Evolutionary conservation across 2,797 vertebrate genomes (phyloP).

Genomic region (Threskiornis aethiopicus): DNA sequence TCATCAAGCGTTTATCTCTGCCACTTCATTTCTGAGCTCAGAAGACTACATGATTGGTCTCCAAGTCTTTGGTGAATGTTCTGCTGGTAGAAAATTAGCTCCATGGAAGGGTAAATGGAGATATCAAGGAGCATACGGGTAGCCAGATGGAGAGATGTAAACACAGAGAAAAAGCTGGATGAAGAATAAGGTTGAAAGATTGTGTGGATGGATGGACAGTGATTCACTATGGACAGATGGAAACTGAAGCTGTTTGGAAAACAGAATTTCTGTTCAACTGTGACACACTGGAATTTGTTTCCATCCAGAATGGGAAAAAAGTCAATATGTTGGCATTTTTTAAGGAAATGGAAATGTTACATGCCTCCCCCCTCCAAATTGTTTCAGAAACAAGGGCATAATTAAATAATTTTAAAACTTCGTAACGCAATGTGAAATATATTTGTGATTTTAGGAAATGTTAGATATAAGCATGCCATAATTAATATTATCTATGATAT

Average conservation of each 20-base stretch:
- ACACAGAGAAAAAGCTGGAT: conserved; percentile 36
- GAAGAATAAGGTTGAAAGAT: conserved; percentile 48
- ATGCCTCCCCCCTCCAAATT: neutral
- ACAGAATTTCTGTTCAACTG: conserved; percentile 30
- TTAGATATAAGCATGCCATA: neutral
- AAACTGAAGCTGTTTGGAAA: conserved; percentile 61
- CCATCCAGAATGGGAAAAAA: neutral
- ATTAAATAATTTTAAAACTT: neutral
- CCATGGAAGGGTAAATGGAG: conserved; percentile 46
- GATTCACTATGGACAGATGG: conserved; percentile 55
- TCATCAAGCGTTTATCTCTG: neutral
- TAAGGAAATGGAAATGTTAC: neutral
- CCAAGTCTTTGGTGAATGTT: neutral
- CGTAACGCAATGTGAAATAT: neutral
- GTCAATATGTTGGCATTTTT: neutral
- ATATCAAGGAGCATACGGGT: conserved; percentile 36
- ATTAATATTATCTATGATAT: neutral
- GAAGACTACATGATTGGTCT: neutral
- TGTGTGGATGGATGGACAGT: conserved; percentile 58
- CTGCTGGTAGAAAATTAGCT: conserved; percentile 18
- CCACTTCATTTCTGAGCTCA: neutral
- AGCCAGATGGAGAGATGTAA: conserved; percentile 50
- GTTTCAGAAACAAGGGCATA: neutral
- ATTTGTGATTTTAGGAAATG: neutral
- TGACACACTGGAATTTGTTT: neutral